These are phyloP conservation scores for Crypturellus undulatus DNA, from an alignment of 2,113 vertebrate species.

Conservation along the genomic window DNA sequence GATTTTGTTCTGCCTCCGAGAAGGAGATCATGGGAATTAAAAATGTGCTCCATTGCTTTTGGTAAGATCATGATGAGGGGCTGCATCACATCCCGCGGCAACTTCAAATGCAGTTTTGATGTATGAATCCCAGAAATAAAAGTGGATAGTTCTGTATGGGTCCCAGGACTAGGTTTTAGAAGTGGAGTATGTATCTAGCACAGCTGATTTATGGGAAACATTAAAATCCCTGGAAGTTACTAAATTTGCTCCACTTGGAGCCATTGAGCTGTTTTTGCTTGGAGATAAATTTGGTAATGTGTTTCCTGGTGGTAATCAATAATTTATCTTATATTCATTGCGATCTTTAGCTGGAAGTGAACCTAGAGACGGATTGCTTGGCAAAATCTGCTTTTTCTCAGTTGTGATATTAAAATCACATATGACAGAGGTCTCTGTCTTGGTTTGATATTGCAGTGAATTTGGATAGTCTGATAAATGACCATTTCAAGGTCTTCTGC, in stretches of 20 bases:
- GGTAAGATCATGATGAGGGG: not conserved
- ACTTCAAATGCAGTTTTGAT: not conserved
- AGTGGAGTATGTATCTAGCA: not conserved
- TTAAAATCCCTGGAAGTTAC: not conserved
- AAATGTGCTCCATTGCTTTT: not conserved
- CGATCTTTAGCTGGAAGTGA: conserved; percentile 49
- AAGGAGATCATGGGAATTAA: accelerated
- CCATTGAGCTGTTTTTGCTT: conserved; percentile 39
- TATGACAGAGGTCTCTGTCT: not conserved
- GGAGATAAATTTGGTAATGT: conserved; percentile 47
- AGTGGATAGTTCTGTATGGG: not conserved
- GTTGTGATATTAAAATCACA: not conserved
- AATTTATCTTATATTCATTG: conserved; percentile 65
- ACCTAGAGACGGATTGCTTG: conserved; percentile 34
- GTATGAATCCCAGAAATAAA: not conserved
- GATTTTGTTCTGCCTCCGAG: not conserved
- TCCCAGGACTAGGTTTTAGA: not conserved
- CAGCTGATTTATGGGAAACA: conserved; percentile 4
- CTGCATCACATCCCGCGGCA: not conserved
- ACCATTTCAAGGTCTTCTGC: not conserved
- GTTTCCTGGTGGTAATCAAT: conserved; percentile 57
- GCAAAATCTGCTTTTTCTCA: not conserved
- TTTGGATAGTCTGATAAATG: not conserved
- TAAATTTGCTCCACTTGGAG: conserved; percentile 43
- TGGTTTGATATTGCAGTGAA: not conserved